Base-by-base conservation (phyloP, 2,113 vertebrate genomes). In the Pluvianellus socialis region DNA sequence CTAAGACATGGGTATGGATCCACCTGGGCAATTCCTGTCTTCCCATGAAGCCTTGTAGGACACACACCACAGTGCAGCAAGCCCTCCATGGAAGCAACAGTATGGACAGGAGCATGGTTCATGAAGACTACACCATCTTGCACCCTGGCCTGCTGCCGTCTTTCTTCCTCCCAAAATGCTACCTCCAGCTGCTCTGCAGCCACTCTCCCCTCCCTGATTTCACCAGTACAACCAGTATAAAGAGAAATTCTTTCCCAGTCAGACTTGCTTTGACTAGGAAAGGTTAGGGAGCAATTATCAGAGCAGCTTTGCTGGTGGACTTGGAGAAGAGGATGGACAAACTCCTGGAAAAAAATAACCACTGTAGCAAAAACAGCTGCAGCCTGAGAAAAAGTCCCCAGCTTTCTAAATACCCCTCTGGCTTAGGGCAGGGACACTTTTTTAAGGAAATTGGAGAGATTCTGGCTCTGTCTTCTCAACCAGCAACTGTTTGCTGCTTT, bases 61-160 rank as follows among this genome's bases (percentile, higher is more conserved):
- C 18, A 44, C 33, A n/a, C 1, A 7, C 0, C 1, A 1, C 22
- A 35, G 17, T 7, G 47, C 38, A 79, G 6, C 7, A 10, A 3
- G 1, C 6, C 49, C 22, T 55, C 33, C 19, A 2, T 14, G 45
- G 63, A 8, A 42, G 32, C 47, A 68, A 62, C 67, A 55, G 9
- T 17, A 38, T 23, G 65, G 38, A 6, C n/a, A 52, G 67, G 55
- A 9, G 55, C 28, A 38, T 40, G 14, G 24, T 7, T 50, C 66
- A 22, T 21, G 28, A 38, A 21, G 26, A 6, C 18, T 26, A 35
- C 22, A 30, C 40, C 68, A 35, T 4, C 55, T 80, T 50, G 7
- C 18, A 8, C 10, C 44, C 30, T 65, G 15, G 75, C 28, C 42
- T 45, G 22, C 76, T 79, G 10, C 80, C 38, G 11, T 2, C 42